A percentile compares a stretch with the other conserved stretches of the same genome.
Conservation (phyloP, 2,113 vertebrate species). For the Halcyon malimbica region DNA sequence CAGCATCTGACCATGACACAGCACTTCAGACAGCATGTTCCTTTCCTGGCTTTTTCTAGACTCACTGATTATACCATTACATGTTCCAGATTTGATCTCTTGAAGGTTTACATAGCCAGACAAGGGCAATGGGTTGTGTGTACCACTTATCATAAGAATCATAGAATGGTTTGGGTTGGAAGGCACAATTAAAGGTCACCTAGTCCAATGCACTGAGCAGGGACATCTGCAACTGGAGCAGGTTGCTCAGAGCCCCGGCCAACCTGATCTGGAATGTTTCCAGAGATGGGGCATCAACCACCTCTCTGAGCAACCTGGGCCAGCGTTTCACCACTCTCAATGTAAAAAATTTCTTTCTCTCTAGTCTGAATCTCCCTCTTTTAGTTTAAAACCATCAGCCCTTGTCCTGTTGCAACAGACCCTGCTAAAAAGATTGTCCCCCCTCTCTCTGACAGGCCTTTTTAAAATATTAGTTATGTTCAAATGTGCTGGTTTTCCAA, state of each 20-base stretch:
- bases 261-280: not conserved
- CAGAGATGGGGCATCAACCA: too few species aligned
- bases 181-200: too few species aligned
- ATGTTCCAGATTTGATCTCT: not conserved
- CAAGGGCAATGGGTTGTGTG: not conserved
- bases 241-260: not conserved
- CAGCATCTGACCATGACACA: not conserved
- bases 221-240: not conserved
- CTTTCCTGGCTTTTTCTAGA: not conserved
- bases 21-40: not conserved
- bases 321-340: not conserved
- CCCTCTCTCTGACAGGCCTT: not conserved
- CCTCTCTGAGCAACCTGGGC: too few species aligned
- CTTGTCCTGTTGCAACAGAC: not conserved
- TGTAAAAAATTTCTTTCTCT: not conserved
- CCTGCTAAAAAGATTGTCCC: not conserved
- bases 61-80: not conserved
- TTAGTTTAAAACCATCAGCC: not conserved
- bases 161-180: too few species aligned
- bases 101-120: not conserved
- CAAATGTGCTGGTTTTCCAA: not conserved
- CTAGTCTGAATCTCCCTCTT: not conserved
- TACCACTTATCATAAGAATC: not conserved
- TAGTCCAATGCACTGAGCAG: not conserved
- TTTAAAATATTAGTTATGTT: not conserved